Conservation (phyloP, 2,797 vertebrate species). For the Pseudomugil gertrudae region DNA sequence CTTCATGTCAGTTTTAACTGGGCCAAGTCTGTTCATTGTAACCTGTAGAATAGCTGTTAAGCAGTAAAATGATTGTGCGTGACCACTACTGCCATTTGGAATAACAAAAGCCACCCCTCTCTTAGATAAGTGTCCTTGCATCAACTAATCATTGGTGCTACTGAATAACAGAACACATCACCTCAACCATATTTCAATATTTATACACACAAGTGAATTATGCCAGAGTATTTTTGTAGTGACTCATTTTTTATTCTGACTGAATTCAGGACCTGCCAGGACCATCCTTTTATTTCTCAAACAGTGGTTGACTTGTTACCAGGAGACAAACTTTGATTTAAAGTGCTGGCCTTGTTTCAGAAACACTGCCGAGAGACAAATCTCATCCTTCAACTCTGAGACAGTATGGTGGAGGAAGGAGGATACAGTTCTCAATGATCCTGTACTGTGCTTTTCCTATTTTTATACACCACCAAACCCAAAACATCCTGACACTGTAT, state of each 20-base stretch:
- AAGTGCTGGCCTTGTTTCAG: conserved; percentile 20
- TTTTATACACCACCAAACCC: conserved; percentile 27
- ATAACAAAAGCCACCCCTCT: conserved; percentile 62
- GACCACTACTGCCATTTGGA: conserved; percentile 54
- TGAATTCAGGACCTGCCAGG: conserved; percentile 39
- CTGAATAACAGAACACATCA: conserved; percentile 36
- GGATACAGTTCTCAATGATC: conserved; percentile 20
- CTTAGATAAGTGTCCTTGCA: conserved; percentile 77
- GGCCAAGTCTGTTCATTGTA: conserved; percentile 42
- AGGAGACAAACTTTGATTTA: conserved; percentile 15
- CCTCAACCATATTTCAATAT: conserved; percentile 50
- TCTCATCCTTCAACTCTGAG: conserved; percentile 26
- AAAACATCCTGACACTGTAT: background rate
- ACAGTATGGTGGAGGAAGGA: conserved; percentile 27
- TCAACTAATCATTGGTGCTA: conserved; percentile 68
- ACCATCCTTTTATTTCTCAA: conserved; percentile 47
- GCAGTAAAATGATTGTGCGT: conserved; percentile 35
- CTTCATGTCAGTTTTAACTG: conserved; percentile 30
- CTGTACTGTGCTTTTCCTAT: conserved; percentile 48
- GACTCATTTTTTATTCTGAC: conserved; percentile 50
- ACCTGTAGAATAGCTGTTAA: conserved; percentile 29
- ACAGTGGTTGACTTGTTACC: conserved; percentile 23
- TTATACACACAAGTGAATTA: conserved; percentile 72
- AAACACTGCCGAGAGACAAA: conserved; percentile 51
- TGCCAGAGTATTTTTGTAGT: conserved; percentile 78